Evolutionary conservation across 2,888 invertebrate genomes (phyloP), one percentile per base, ranked within the genome.

Genomic region (Idaea biselata): DNA sequence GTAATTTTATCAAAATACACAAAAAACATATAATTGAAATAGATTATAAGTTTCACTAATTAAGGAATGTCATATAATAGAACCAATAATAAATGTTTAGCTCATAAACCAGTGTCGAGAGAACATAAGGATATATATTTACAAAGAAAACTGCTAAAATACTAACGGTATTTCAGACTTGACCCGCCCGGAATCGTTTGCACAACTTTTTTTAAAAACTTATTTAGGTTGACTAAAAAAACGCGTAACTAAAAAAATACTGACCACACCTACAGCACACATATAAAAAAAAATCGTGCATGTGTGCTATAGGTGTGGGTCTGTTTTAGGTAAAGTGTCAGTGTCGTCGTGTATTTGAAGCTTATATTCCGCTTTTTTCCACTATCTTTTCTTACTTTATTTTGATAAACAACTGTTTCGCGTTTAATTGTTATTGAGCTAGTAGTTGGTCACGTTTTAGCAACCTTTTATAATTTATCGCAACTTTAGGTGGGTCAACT

Each of bases 61-160:
- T 64, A 69, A 75, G 82, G 81, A 82, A 81, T 81, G 81, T 81
- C 70, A 75, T 74, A 73, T 74, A 73, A 73, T 65, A 59, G 68
- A 77, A 76, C 73, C 73, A 73, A 76, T 78, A 71, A 58, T 53
- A 64, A 62, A 66, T 7, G 44, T 2, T 14, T 8, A 14, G 14
- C 44, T 14, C 14, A 8, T 44, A 14, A 11, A 44, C 7, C 33
- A 44, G 44, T 44, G 44, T 11, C 44, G 44, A 44, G 44, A 44
- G 44, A 44, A 44, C 14, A 33, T 44, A 8, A 32, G 11, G 7
- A 32, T 32, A 33, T 25, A 33, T 59, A 33, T 60, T 17, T 53
- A 16, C 14, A 55, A 55, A 62, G 58, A 56, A 33, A 18, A 59
- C 16, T 25, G 25, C 59, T 33, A 32, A 33, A 16, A 54, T 16